Evolutionary conservation across 1,140 invertebrate species (phyloP), one percentile per base, ranked within the genome.

Genomic region (Whitmania pigra): DNA sequence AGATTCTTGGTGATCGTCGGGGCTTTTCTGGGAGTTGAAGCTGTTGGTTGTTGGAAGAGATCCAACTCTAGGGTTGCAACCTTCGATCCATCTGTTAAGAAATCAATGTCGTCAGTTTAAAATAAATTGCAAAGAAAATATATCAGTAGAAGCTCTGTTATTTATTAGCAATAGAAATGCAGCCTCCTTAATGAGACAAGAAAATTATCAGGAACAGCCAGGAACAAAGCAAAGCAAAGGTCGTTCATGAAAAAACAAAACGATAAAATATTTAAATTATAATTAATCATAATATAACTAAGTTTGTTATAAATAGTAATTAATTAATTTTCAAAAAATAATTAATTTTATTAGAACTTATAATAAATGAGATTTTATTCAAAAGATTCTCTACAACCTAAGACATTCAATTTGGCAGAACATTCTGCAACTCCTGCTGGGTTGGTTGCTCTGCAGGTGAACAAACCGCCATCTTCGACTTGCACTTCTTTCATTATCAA

Each of bases 401-500:
- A 79, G 18, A 83, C 78, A 71, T 80, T 81, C 43, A 83, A 77
- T 73, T 81, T 80, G 67, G 82, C 81, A 29, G 81, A 80, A 71
- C 80, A 82, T 71, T 82, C 92, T 81, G 93, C 92, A 69, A 86
- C 87, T 31, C 93, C 93, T 31, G 93, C 85, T 15, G 90, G 80
- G 79, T 96, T 96, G 11, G 90, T 90, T 22, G 94, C 93, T 57
- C 92, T 86, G 79, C 93, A 94, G 4, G 92, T 95, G 80, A 99
- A 98, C 18, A 90, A 86, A 53, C 92, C 94, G 18, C 89, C 89
- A 83, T 97, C 94, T 85, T 96, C 93, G 66, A 91, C 89, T 79
- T 95, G 78, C 17, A 80, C 78, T 73, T 80, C 77, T 63, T 75
- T 76, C 71, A 82, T 79, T 91, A 73, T 93, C 80, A 82, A 74